Conservation (phyloP, 1,140 invertebrate genomes). For the Drosophila cardini region DNA sequence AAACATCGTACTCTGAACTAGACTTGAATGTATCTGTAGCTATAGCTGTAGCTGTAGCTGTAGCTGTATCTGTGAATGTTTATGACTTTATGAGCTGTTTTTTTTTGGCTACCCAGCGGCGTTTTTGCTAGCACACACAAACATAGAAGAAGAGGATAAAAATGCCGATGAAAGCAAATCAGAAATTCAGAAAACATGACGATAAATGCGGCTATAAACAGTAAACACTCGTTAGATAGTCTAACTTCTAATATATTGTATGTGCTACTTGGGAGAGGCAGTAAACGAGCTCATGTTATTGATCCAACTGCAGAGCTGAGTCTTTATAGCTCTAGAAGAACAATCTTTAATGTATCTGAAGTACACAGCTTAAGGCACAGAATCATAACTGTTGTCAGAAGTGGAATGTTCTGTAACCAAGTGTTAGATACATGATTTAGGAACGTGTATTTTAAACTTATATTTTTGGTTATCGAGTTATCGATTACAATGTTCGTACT, state of each 20-base stretch:
- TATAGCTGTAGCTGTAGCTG: too few species aligned
- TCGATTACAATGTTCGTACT: too few species aligned
- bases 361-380: too few species aligned
- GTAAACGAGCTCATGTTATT: neutral
- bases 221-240: slow-evolving; percentile 6
- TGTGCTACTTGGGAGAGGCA: neutral
- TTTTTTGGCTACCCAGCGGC: slow-evolving; percentile 14
- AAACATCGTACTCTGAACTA: neutral
- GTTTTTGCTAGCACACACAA: neutral
- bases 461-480: too few species aligned
- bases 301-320: neutral
- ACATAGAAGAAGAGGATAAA: neutral
- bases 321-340: neutral
- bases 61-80: slow-evolving; percentile 7
- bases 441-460: too few species aligned
- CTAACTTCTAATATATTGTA: neutral
- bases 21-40: neutral
- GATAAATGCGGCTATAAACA: slow-evolving; percentile 20
- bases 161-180: slow-evolving; percentile 59
- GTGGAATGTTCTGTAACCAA: too few species aligned
- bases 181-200: slow-evolving; percentile 64
- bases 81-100: slow-evolving; percentile 6
- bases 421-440: too few species aligned
- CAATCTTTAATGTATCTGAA: too few species aligned
- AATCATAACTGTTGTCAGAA: too few species aligned